phyloP scores from a whole-genome alignment of 2,797 vertebrate species.

The Myotis daubentonii region DNA sequence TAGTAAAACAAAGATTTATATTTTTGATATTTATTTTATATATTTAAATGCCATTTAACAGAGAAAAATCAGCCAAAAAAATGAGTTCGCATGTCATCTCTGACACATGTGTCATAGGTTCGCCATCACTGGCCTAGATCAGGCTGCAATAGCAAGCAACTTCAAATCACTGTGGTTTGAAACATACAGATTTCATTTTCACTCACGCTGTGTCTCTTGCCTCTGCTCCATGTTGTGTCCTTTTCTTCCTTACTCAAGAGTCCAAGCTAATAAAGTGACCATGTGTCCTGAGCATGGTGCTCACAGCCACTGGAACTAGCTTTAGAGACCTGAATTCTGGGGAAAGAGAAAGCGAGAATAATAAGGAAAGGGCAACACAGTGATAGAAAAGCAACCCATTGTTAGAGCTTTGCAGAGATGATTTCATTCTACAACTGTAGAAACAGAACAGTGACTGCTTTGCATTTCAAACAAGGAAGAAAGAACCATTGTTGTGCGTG shows the following conservation, averaged over 20 bases:
- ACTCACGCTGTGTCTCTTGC: background rate
- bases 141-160: background rate
- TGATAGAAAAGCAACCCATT: background rate
- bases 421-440: slow-evolving; percentile 48
- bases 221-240: background rate
- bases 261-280: background rate
- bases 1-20: too few relatives aligned
- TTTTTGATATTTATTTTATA: too few relatives aligned
- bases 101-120: too few relatives aligned
- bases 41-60: too few relatives aligned
- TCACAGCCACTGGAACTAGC: background rate
- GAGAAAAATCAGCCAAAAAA: too few relatives aligned
- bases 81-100: too few relatives aligned
- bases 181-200: background rate
- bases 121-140: background rate
- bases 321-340: background rate
- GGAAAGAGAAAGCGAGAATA: background rate
- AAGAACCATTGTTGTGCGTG: slow-evolving; percentile 62
- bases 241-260: background rate
- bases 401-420: background rate
- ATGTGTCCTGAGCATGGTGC: background rate
- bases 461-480: slow-evolving; percentile 60
- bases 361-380: background rate
- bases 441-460: slow-evolving; percentile 3
- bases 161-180: background rate